Conservation (phyloP, 2,888 invertebrate genomes). For the Pimpla rufipes region DNA sequence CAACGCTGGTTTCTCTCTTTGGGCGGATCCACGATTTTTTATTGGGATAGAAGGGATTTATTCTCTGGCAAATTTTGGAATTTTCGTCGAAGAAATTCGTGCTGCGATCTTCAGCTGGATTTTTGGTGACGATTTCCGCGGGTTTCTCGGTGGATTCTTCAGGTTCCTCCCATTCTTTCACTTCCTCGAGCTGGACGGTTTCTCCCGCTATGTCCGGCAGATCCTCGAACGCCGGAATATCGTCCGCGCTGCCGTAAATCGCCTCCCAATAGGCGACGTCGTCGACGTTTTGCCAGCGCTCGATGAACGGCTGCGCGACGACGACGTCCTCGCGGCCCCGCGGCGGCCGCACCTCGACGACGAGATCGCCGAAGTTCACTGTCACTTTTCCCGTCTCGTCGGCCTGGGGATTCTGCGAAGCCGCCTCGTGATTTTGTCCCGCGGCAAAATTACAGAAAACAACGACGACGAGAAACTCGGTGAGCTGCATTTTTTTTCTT, state of each 20-base stretch:
- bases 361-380: conserved; percentile 41
- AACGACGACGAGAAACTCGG: conserved; percentile 14
- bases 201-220: conserved; percentile 51
- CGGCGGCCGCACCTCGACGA: conserved; percentile 40
- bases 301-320: neutral
- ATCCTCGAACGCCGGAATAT: conserved; percentile 61
- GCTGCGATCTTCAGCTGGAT: neutral
- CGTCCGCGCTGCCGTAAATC: conserved; percentile 61
- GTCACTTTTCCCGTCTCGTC: conserved; percentile 2
- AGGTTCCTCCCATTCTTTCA: neutral
- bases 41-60: neutral
- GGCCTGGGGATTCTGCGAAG: neutral
- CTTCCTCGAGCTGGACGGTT: conserved; percentile 14
- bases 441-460: neutral
- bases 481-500: conserved; percentile 52
- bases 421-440: neutral
- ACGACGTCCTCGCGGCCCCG: conserved; percentile 15
- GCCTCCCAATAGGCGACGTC: conserved; percentile 62
- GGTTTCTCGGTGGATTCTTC: neutral
- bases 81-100: too few relatives aligned
- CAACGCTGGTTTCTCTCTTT: conserved; percentile 20
- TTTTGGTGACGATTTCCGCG: neutral
- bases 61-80: neutral
- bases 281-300: conserved; percentile 10
- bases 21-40: neutral